Evolutionary conservation across 2,888 invertebrate genomes (phyloP).

Genomic region (Mimas tiliae): DNA sequence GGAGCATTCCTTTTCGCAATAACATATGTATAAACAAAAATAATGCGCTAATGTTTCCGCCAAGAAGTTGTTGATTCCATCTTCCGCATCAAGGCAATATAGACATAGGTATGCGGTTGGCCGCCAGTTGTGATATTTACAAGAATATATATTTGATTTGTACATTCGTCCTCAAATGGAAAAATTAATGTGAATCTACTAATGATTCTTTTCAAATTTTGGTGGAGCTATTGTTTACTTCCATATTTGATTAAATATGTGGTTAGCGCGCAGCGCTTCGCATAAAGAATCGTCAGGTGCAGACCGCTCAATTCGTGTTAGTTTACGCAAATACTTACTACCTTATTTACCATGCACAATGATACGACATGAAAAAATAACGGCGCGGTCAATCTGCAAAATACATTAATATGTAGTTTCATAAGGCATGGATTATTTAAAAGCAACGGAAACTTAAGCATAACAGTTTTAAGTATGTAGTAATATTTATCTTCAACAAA

Average conservation of each 20-base stretch:
- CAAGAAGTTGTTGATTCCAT: not conserved
- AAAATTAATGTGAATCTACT: constrained; percentile 20
- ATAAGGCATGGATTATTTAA: not conserved
- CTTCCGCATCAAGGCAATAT: constrained; percentile 1
- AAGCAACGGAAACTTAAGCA: not conserved
- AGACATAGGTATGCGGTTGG: not conserved
- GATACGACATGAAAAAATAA: constrained; percentile 6
- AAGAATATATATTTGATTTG: constrained; percentile 1
- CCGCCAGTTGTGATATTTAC: constrained; percentile 10
- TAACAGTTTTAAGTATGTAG: not conserved
- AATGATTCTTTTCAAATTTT: constrained; percentile 1
- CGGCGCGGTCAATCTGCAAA: not conserved
- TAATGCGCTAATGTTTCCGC: not conserved
- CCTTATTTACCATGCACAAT: not conserved
- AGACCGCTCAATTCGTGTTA: not conserved
- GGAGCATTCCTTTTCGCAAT: no score
- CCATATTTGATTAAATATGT: constrained; percentile 5
- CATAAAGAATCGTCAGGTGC: not conserved
- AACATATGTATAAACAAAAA: no score
- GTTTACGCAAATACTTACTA: constrained; percentile 8
- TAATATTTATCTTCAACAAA: no score
- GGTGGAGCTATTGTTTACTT: not conserved
- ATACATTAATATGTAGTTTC: not conserved
- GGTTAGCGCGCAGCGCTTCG: not conserved
- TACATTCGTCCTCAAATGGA: constrained; percentile 19